Evolutionary conservation across 2,113 vertebrate species (phyloP), one percentile per base, ranked within the genome.

Genomic region (Chunga burmeisteri): DNA sequence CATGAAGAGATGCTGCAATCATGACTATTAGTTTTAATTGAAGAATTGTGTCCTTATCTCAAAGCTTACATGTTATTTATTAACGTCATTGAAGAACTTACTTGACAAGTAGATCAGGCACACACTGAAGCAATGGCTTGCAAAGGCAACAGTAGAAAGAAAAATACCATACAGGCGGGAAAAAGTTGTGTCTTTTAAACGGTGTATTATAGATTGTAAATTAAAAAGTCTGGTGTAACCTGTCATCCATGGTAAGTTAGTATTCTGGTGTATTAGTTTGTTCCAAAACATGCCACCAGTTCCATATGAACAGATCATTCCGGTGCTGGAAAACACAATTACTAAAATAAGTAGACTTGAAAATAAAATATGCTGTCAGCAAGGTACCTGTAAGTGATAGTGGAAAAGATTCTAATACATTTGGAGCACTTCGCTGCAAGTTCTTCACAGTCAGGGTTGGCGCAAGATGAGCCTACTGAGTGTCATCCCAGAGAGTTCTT

Each of bases 21-120:
- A 13, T 74, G 59, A 16, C 81, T 81, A 23, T 78, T 87, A 16
- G 78, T 93, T 91, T 66, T 91, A 84, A 91, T 78, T 93, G 78
- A 93, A 74, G 73, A 87, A 79, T 34, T 53, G 62, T 79, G 70
- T 94, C 79, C 70, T 87, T 87, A 91, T 55, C 67, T 94, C 72
- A 77, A 81, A 80, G 66, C 40, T 81, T 92, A 50, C 30, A 11
- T 62, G 81, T 85, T 74, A 87, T 94, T 95, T 94, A 79, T 95
- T 93, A n/a, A 25, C 44, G 46, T 93, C 61, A 75, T 85, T 93
- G 81, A 84, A 87, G 65, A 92, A 42, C 29, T 46, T 56, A 12
- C 21, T 77, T 75, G 32, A 55, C 36, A 49, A 55, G 66, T 47
- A 66, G 68, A 21, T 66, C 32, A 77, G 66, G 70, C 5, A 2